Evolutionary conservation across 2,888 invertebrate genomes (phyloP), one percentile per base, ranked within the genome.

Genomic region (Perizoma flavofasciatum): DNA sequence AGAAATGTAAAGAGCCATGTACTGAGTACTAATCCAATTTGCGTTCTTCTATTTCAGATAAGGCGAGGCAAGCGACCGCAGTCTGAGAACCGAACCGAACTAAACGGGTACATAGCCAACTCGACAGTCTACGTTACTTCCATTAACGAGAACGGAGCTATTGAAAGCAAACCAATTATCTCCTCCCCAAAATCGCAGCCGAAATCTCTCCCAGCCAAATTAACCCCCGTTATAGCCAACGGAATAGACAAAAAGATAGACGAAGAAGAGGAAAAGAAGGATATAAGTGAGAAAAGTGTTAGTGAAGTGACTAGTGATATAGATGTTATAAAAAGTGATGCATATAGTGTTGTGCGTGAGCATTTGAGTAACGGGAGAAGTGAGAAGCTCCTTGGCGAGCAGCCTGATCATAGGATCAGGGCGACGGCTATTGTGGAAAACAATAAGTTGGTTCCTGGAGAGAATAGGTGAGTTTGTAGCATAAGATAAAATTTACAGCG

Each of bases 61-160:
- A 95, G 95, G 82, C 94, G 94, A 82, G 92, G 93, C 75, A 86
- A 93, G 88, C 78, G 85, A 70, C 87, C 88, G 70, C 93, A 93
- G 77, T 85, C 90, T 33, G 90, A 90, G 62, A 91, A 88, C 73
- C 73, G 86, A 55, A 85, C 88, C 70, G 96, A 96, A 73, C 90
- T 96, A 68, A 97, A 96, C 93, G 96, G 96, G 63, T 95, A 96
- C 81, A 96, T 96, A 77, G 96, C 95, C 81, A 95, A 95, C 81
- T 95, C 96, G 59, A 95, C 96, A 58, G 96, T 97, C 71, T 97
- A 96, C 93, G 96, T 96, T 70, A 96, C 96, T 66, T 96, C 96
- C 69, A 95, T 95, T 52, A 89, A 89, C 83, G 92, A 92, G 72
- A 89, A 92, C 85, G 88, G 92, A 63, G 81, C 92, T 8, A 89